Base-by-base conservation (phyloP, 1,140 invertebrate species). In the Portunus trituberculatus region DNA sequence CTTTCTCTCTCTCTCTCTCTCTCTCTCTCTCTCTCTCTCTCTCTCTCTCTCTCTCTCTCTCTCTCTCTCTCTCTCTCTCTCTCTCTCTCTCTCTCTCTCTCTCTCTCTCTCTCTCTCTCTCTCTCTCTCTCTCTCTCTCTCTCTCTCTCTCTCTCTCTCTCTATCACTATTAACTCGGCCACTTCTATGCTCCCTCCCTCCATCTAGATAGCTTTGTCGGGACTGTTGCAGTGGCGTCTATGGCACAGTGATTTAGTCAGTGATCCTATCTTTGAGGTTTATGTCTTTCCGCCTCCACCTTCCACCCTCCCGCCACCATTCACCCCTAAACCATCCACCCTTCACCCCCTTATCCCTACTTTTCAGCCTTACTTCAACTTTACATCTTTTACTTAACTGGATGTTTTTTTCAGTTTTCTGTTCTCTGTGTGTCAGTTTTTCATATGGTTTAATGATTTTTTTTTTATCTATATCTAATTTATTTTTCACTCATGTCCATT, bases 251-350 rank as follows among this genome's bases (percentile, higher is more conserved):
- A 88, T 88, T 88, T 88, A 39, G 31, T 39, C 32, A 45, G 8
- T 88, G 86, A 88, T 88, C 7, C 20, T 88, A 88, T 88, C 86
- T 31, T 8, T 39, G 45, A 88, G 31, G 31, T 88, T 88, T 88
- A 88, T 88, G 86, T 45, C 28, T 31, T 28, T n/a, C 83, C 52
- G 20, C 52, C 52, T 59, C 52, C 83, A 84, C 83, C 31, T 12
- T 12, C 83, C 14, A 32, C n/a, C 83, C n/a, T 12, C 31, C 52
- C 52, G 20, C 52, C 52, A 59, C 20, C 52, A 59, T 59, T 20
- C 52, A 59, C 52, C 20, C 20, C 20, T 59, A 16, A 59, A 16
- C 52, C 52, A 2, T 59, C 20, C 52, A 12, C 10, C 52, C 10
- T 59, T 20, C 52, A 59, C 52, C 52, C 20, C 52, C 20, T 59